Base-by-base conservation (phyloP, 64 coral and sea anemone species). In the Actinia equina region DNA sequence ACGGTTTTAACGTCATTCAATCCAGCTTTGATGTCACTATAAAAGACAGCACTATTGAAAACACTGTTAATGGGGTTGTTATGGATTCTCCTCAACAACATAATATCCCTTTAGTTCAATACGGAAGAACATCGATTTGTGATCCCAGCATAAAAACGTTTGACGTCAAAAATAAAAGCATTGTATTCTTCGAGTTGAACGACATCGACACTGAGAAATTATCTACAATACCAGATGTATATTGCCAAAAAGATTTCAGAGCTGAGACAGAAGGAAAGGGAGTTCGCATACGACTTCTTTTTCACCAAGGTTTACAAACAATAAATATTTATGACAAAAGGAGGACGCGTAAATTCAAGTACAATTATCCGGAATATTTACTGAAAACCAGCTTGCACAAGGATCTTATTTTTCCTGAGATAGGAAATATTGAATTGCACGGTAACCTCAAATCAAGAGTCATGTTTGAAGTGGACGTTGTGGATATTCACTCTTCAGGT, bases 81-180 rank as follows among this genome's bases (percentile, higher is more conserved):
- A 77, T 92, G 44, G 83, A 82, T 18, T 77, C 85, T 86, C 71
- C 90, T 26, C 86, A 58, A 16, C 17, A 57, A 43, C 65, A 77
- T 30, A 90, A 92, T 19, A 16, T 92, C 16, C 91, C 94, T 6
- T 41, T 8, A 17, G 71, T 95, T 25, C 61, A 89, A 17, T 87
- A 89, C 44, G 94, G 94, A 6, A 69, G 88, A 79, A 37, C 80
- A 17, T 77, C 84, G 52, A 71, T 95, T 22, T 95, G 94, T 51
- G 55, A 67, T 87, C 8, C 63, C 4, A 42, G 45, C 12, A 71
- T n/a, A 41, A 71, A 27, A 71, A 71, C 55, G 2, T 14, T 71
- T 71, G n/a, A 71, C 8, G 22, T 71, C 1, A 71, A 71, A 14
- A n/a, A 71, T 12, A 71, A 71, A 30, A 27, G 2, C 11, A 71